These are phyloP conservation scores for Galagoides demidoff DNA, from an alignment of 2,797 vertebrate genomes.

Conservation along the genomic window DNA sequence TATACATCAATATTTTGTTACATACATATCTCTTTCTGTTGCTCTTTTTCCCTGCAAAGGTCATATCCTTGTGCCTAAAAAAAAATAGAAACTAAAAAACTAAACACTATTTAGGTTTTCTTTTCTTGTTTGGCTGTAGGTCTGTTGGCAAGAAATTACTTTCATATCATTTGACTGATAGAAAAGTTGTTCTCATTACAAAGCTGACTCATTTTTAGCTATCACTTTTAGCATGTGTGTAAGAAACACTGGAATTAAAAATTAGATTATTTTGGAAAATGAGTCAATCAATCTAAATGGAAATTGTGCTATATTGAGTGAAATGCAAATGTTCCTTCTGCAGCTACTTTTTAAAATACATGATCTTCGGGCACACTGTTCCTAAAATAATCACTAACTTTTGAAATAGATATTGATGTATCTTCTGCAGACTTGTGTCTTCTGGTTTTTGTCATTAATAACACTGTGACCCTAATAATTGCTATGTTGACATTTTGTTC, in stretches of 20 bases:
- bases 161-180: background rate
- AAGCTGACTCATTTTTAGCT: background rate
- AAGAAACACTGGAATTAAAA: conserved; percentile 13
- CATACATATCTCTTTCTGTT: background rate
- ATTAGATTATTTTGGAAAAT: conserved; percentile 20
- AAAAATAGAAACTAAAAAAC: background rate
- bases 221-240: background rate
- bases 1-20: background rate
- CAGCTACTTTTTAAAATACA: background rate
- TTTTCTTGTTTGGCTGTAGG: background rate
- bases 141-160: background rate
- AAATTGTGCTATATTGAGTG: background rate
- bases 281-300: background rate
- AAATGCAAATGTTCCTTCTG: background rate
- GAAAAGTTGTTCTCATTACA: background rate
- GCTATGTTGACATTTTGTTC: background rate
- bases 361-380: background rate
- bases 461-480: background rate
- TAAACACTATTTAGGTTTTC: background rate
- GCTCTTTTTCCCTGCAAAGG: background rate
- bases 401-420: background rate
- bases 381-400: background rate
- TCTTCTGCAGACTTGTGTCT: background rate
- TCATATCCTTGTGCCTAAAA: background rate
- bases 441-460: background rate